Conservation (phyloP, 2,888 invertebrate species). For the Bruchidius siliquastri region DNA sequence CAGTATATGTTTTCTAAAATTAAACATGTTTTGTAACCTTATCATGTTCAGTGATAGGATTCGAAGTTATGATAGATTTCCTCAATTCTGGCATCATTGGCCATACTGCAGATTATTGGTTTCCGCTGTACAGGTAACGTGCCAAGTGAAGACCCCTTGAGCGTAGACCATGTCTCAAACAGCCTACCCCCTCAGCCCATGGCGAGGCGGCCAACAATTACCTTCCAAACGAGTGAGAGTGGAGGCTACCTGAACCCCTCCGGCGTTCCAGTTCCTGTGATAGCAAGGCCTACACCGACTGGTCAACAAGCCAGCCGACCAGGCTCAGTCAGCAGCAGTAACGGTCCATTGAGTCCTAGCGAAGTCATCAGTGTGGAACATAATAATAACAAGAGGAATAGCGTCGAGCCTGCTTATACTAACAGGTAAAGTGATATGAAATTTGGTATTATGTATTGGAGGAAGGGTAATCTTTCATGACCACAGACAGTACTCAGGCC, state of each 20-base stretch:
- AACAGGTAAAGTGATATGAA: conserved; percentile 19
- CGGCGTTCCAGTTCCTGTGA: conserved; percentile 11
- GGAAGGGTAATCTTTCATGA: too few relatives aligned
- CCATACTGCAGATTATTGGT: too few relatives aligned
- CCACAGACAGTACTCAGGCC: too few relatives aligned
- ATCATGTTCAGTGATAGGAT: too few relatives aligned
- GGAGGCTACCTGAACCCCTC: conserved; percentile 51
- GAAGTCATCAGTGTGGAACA: conserved; percentile 40
- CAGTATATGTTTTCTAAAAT: too few relatives aligned
- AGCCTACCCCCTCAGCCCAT: conserved; percentile 4
- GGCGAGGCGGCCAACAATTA: conserved; percentile 11
- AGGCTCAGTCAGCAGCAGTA: conserved; percentile 35
- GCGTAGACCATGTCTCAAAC: background rate
- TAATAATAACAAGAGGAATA: conserved; percentile 51
- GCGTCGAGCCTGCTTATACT: conserved; percentile 37
- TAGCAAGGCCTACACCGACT: conserved; percentile 34
- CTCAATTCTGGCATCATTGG: too few relatives aligned
- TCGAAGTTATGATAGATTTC: too few relatives aligned
- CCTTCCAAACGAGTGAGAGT: conserved; percentile 36
- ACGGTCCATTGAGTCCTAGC: conserved; percentile 43
- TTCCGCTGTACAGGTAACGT: background rate
- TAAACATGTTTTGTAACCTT: too few relatives aligned
- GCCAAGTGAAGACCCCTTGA: background rate
- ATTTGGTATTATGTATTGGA: too few relatives aligned
- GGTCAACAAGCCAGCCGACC: conserved; percentile 42